These are phyloP conservation scores for Amphiura filiformis DNA, from an alignment of 35 echinoderm and acorn worm species.

Conservation along the genomic window DNA sequence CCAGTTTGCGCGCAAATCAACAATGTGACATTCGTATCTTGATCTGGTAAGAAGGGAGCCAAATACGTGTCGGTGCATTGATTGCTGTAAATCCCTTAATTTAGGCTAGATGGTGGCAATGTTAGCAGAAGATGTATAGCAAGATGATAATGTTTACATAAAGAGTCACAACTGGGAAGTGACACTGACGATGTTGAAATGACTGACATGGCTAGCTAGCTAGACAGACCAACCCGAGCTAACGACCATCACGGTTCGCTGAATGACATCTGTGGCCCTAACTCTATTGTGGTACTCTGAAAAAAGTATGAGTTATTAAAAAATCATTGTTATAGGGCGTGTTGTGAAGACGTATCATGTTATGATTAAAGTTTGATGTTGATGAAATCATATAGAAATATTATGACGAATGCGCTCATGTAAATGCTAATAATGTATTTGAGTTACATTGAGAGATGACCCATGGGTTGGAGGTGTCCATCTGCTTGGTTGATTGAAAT, in stretches of 20 bases:
- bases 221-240: too few species aligned
- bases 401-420: neutral
- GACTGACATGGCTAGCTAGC: too few species aligned
- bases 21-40: conserved; percentile 10
- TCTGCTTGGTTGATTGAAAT: too few species aligned
- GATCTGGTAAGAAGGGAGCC: neutral
- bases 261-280: neutral
- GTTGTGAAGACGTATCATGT: neutral
- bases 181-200: neutral
- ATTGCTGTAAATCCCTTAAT: neutral
- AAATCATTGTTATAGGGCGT: neutral
- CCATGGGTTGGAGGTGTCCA: too few species aligned
- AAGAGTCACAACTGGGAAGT: neutral
- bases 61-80: neutral
- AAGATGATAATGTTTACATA: neutral
- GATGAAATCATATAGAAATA: neutral
- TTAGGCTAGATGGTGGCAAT: neutral
- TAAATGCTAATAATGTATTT: neutral
- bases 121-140: neutral
- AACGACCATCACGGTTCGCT: neutral
- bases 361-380: neutral
- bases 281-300: neutral
- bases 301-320: neutral
- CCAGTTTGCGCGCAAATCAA: too few species aligned
- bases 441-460: too few species aligned